phyloP scores from a whole-genome alignment of 2,113 vertebrate species.

The Tinamus guttatus region DNA sequence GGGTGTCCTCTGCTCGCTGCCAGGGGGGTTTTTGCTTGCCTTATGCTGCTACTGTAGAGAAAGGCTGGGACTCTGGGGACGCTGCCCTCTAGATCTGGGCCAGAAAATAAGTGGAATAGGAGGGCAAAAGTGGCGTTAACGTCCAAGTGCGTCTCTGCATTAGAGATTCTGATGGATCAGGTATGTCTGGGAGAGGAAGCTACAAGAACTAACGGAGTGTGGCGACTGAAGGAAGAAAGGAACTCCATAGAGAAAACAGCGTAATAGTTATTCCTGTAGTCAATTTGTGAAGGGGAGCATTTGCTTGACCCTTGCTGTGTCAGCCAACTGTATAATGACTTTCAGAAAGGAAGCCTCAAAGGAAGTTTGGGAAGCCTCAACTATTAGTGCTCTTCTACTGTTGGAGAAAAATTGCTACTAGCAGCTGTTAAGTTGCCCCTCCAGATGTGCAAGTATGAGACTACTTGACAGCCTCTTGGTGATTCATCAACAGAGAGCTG shows the following conservation, averaged over 20 bases:
- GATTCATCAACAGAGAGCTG: background rate
- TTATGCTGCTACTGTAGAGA: fast-evolving
- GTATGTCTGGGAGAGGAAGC: background rate
- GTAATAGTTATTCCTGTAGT: background rate
- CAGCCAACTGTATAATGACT: conserved; percentile 21
- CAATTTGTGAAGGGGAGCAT: background rate
- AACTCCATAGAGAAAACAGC: background rate
- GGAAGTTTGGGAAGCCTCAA: background rate
- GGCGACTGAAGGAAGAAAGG: background rate
- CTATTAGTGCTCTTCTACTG: background rate
- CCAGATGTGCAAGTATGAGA: background rate
- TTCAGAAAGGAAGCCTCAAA: background rate
- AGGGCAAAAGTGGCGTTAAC: background rate
- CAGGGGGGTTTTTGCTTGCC: background rate
- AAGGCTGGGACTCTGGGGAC: background rate
- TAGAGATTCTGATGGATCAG: background rate
- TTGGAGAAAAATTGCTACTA: background rate
- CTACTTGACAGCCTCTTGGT: background rate
- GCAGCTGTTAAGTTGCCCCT: background rate
- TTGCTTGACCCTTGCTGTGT: conserved; percentile 17
- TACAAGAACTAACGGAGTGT: background rate
- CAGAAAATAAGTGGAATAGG: background rate
- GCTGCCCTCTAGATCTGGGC: background rate
- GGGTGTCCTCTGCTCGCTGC: background rate
- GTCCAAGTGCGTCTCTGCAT: background rate